Base-by-base conservation (phyloP, 2,113 vertebrate species). In the Siphamia tubifer region DNA sequence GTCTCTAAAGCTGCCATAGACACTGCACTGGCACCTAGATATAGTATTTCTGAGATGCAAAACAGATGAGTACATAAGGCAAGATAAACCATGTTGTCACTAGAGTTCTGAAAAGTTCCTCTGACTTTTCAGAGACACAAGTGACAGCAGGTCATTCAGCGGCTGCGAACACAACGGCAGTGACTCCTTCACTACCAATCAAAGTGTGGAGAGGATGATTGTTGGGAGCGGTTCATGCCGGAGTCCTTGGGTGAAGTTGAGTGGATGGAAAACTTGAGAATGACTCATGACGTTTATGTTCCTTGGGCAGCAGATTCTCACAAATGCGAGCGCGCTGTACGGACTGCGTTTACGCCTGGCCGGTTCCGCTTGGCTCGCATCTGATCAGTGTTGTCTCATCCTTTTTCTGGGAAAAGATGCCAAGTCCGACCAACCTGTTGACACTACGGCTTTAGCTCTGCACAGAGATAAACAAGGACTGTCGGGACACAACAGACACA, bases 71-170 rank as follows among this genome's bases (percentile, higher is more conserved):
- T 15, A 32, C 6, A 51, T 23, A 5, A 36, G n/a, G 7, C 39
- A 5, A 24, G 2, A 8, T 39, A 42, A 30, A 13, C 3, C 20
- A 0, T 31, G 5, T 25, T 54, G 25, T 65, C 30, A 58, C 17
- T 21, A 2, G 4, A 43, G 52, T 34, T 23, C 20, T 30, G 5
- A 39, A 62, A 48, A 53, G 8, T 34, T 72, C 45, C 25, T 45
- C 11, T 64, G 42, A 44, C 34, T 55, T 66, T 34, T 20, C 25
- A 20, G 19, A 58, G 61, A 28, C 51, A 62, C 31, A 61, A 58
- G 24, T 60, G 76, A 84, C 79, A 70, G 60, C 54, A 47, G 54
- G 65, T 73, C 21, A 1, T 56, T 65, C 69, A 73, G 76, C 64
- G 68, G 67, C 70, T 58, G 39, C 47, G n/a, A 66, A 51, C 53